Conservation (phyloP, 2,113 vertebrate species). For the Mormyrus iriodes region DNA sequence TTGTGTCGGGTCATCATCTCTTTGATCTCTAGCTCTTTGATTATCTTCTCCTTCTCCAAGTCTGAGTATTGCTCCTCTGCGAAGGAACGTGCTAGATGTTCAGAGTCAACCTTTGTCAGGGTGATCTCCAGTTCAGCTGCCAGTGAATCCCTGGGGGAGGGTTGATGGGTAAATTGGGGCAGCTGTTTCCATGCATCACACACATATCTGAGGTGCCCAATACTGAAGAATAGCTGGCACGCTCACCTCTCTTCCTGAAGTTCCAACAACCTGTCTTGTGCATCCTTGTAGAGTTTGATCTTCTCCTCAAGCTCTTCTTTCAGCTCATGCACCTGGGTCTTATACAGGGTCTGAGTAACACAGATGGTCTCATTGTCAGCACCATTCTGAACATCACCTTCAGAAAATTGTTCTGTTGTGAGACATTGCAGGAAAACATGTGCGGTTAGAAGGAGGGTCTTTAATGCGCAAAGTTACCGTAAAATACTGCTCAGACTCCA, state of each 20-base stretch:
- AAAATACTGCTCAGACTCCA: conserved; percentile 92
- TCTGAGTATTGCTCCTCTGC: conserved; percentile 91
- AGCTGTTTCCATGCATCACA: background rate
- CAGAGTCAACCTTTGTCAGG: conserved; percentile 86
- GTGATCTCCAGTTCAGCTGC: conserved; percentile 83
- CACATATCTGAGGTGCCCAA: background rate
- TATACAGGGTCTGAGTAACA: conserved; percentile 79
- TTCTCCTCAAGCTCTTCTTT: conserved; percentile 88
- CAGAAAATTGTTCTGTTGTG: background rate
- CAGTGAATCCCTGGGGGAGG: conserved; percentile 74
- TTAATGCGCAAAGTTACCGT: conserved; percentile 61
- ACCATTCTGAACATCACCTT: background rate
- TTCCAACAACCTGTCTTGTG: conserved; percentile 77
- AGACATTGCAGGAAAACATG: background rate
- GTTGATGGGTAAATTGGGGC: background rate
- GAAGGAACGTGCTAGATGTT: conserved; percentile 87
- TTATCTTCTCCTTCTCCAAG: conserved; percentile 96
- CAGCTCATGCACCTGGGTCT: conserved; percentile 88
- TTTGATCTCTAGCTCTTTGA: conserved; percentile 95
- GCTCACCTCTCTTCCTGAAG: conserved; percentile 85
- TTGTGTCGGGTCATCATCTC: conserved; percentile 90
- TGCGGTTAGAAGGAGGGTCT: background rate
- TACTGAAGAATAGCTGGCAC: background rate
- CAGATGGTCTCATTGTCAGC: background rate
- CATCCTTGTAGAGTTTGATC: conserved; percentile 75